These are phyloP conservation scores for Synergus japonicus DNA, from an alignment of 2,888 invertebrate genomes.

Conservation along the genomic window DNA sequence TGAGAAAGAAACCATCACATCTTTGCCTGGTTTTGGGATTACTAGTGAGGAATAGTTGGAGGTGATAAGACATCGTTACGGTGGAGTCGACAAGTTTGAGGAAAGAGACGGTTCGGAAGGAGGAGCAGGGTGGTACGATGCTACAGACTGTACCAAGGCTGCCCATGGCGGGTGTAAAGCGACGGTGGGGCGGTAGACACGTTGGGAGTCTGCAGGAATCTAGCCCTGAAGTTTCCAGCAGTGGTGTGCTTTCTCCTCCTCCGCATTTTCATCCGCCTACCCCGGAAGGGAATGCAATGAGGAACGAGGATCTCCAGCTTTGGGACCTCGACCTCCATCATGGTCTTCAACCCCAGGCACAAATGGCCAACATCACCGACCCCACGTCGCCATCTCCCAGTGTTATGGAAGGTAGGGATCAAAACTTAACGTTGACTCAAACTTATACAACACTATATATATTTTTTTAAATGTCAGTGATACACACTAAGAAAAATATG, in stretches of 20 bases:
- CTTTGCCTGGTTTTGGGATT: constrained; percentile 40
- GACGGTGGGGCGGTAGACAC: constrained; percentile 68
- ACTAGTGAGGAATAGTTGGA: constrained; percentile 42
- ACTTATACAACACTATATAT: no score
- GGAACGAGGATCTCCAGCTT: constrained; percentile 87
- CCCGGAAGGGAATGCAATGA: constrained; percentile 81
- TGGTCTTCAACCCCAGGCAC: constrained; percentile 64
- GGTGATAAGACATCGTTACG: constrained; percentile 44
- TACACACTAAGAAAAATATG: no score
- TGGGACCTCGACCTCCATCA: constrained; percentile 85
- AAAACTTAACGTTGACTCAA: neutral
- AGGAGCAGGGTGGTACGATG: constrained; percentile 62
- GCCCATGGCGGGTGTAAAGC: constrained; percentile 71
- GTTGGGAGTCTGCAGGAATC: constrained; percentile 70
- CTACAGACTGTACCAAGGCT: constrained; percentile 72
- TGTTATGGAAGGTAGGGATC: constrained; percentile 68
- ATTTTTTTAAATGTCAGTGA: no score
- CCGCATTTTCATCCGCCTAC: constrained; percentile 86
- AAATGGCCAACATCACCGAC: constrained; percentile 50
- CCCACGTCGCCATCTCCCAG: constrained; percentile 66
- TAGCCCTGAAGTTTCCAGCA: constrained; percentile 74
- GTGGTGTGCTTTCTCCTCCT: constrained; percentile 81
- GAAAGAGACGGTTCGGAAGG: constrained; percentile 51
- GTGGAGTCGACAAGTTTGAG: constrained; percentile 53
- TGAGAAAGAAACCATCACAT: constrained; percentile 14